phyloP scores from a whole-genome alignment of 2,888 invertebrate genomes.

The Trissolcus japonicus region DNA sequence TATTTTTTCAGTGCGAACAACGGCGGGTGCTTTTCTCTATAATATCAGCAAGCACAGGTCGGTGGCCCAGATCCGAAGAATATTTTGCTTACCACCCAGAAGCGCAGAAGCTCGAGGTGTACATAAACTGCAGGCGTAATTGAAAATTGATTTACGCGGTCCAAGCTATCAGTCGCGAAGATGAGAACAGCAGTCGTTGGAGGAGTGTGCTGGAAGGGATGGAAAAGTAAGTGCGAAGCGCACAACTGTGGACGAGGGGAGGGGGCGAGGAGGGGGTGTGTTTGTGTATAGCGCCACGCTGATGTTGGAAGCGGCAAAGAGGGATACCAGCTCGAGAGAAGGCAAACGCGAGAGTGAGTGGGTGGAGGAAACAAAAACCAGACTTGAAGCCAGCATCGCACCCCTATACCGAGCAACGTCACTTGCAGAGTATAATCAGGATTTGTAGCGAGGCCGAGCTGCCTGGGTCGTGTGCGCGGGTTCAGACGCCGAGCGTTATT shows the following conservation, averaged over 20 bases:
- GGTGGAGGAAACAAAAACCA: slow-evolving; percentile 74
- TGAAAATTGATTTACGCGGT: slow-evolving; percentile 78
- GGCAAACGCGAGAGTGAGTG: slow-evolving; percentile 24
- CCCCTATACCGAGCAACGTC: slow-evolving; percentile 74
- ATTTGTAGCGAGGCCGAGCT: slow-evolving; percentile 75
- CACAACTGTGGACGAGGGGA: neutral
- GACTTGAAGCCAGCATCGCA: slow-evolving; percentile 72
- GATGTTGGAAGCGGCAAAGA: slow-evolving; percentile 52
- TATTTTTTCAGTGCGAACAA: slow-evolving; percentile 1
- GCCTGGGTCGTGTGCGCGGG: slow-evolving; percentile 59
- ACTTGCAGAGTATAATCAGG: slow-evolving; percentile 78
- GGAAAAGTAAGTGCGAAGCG: slow-evolving; percentile 51
- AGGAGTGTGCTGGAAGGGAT: slow-evolving; percentile 28
- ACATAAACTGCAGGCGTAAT: slow-evolving; percentile 74
- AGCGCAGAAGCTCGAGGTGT: slow-evolving; percentile 60
- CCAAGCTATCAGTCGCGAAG: slow-evolving; percentile 75
- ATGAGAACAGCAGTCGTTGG: slow-evolving; percentile 64
- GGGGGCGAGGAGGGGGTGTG: slow-evolving; percentile 12
- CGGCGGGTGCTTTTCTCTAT: slow-evolving; percentile 31
- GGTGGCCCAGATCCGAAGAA: slow-evolving; percentile 26
- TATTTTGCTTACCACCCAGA: slow-evolving; percentile 57
- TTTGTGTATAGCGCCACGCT: slow-evolving; percentile 50
- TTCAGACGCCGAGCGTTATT: slow-evolving; percentile 74
- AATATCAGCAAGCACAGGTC: slow-evolving; percentile 29
- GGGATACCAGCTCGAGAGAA: slow-evolving; percentile 39